phyloP scores from a whole-genome alignment of 1,140 invertebrate genomes.

The Cephus cinctus region DNA sequence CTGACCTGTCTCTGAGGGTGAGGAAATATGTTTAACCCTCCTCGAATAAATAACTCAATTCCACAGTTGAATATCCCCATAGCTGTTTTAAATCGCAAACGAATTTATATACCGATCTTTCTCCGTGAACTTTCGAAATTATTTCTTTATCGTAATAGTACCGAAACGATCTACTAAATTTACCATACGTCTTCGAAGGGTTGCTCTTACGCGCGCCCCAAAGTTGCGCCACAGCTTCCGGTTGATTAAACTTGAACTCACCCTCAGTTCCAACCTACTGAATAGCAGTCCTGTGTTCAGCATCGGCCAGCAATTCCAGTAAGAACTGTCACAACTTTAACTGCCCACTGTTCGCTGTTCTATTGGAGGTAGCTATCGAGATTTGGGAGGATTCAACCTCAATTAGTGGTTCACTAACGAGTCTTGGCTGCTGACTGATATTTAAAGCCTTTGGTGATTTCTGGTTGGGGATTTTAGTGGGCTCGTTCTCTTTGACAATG shows the following conservation, averaged over 20 bases:
- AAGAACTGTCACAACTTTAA: constrained; percentile 91
- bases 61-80: constrained; percentile 77
- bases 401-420: constrained; percentile 30
- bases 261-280: constrained; percentile 83
- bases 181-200: constrained; percentile 93
- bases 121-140: constrained; percentile 87
- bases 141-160: constrained; percentile 92
- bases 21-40: constrained; percentile 52
- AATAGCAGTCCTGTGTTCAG: constrained; percentile 72
- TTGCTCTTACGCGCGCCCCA: constrained; percentile 92
- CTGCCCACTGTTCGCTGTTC: constrained; percentile 73
- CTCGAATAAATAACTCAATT: constrained; percentile 75
- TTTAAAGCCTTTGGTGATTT: constrained; percentile 39
- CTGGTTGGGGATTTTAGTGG: constrained; percentile 38
- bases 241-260: constrained; percentile 84
- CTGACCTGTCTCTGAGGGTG: too few species aligned
- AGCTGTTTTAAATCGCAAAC: constrained; percentile 82
- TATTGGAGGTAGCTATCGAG: constrained; percentile 41
- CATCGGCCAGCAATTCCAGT: constrained; percentile 81
- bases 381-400: constrained; percentile 24
- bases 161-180: constrained; percentile 81
- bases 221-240: constrained; percentile 80
- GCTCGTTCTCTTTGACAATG: constrained; percentile 19
- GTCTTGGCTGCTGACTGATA: constrained; percentile 34
- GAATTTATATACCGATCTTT: constrained; percentile 90